Percentiles rank a stretch among this genome's conserved stretches.
phyloP scores from a whole-genome alignment of 2,797 vertebrate genomes.

The Sebastes wilsoni region DNA sequence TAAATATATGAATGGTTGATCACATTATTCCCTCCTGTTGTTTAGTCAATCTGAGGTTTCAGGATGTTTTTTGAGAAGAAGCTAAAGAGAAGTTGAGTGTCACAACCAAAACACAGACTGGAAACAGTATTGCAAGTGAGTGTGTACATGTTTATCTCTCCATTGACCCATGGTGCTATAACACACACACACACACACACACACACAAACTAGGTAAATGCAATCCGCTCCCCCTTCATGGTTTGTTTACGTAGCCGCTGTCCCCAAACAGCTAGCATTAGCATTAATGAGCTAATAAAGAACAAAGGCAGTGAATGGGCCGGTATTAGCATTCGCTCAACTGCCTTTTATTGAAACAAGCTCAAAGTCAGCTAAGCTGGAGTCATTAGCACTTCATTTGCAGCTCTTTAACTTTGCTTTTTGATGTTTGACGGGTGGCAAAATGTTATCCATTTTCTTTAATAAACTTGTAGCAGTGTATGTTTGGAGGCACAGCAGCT shows the following conservation, averaged over 20 bases:
- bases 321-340: slow-evolving; percentile 35
- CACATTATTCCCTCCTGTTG: neutral
- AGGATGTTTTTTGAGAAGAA: neutral
- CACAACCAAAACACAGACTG: neutral
- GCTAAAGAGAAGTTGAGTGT: neutral
- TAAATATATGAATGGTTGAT: neutral
- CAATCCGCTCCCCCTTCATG: slow-evolving; percentile 26
- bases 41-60: neutral
- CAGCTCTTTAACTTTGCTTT: slow-evolving; percentile 17
- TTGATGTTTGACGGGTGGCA: slow-evolving; percentile 1
- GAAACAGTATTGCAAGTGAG: neutral
- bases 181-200: neutral
- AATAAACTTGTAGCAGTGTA: too few relatives aligned
- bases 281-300: slow-evolving; percentile 59
- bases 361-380: slow-evolving; percentile 33
- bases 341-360: slow-evolving; percentile 30
- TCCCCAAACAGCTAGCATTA: slow-evolving; percentile 54
- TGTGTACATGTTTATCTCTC: neutral
- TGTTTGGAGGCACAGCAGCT: neutral
- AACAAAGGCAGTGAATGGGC: slow-evolving; percentile 57
- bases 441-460: neutral
- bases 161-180: neutral
- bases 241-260: slow-evolving; percentile 55
- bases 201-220: slow-evolving; percentile 2
- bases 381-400: slow-evolving; percentile 54